These are phyloP conservation scores for Phrynocephalus versicolor DNA, from an alignment of 2,113 vertebrate species.

Conservation along the genomic window DNA sequence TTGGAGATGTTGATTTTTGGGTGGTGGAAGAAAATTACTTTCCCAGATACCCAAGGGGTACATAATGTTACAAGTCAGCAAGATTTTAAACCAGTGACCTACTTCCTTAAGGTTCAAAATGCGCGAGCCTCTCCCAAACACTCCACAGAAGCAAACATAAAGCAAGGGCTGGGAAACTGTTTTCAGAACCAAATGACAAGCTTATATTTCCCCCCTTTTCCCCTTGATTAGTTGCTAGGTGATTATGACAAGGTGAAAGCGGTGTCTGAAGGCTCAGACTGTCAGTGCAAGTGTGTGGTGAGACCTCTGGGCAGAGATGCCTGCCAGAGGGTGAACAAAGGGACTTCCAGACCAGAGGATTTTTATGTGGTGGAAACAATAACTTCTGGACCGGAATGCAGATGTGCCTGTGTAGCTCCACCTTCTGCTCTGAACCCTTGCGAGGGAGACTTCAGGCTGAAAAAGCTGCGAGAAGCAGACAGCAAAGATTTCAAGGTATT, in stretches of 20 bases:
- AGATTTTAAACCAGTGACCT: not conserved
- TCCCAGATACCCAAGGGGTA: not conserved
- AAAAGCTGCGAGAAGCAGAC: slow-evolving; percentile 85
- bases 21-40: slow-evolving; percentile 7
- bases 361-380: slow-evolving; percentile 94
- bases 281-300: slow-evolving; percentile 92
- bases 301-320: slow-evolving; percentile 88
- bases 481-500: slow-evolving; percentile 87
- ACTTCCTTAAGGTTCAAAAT: not conserved
- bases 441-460: slow-evolving; percentile 87
- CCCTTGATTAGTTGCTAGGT: slow-evolving; percentile 85
- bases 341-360: slow-evolving; percentile 77
- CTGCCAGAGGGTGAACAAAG: slow-evolving; percentile 83
- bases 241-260: slow-evolving; percentile 98
- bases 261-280: slow-evolving; percentile 92
- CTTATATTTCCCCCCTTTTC: slow-evolving; percentile 60
- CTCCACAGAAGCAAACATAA: not conserved
- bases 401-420: slow-evolving; percentile 92
- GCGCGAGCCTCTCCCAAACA: not conserved
- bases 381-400: slow-evolving; percentile 89
- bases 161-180: accelerated
- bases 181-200: not conserved
- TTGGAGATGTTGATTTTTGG: not conserved
- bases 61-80: slow-evolving; percentile 4
- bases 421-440: slow-evolving; percentile 91